Percentiles rank a stretch among this genome's conserved stretches.
These are phyloP conservation scores for Oostethus manadensis DNA, from an alignment of 2,113 vertebrate species.

Conservation along the genomic window DNA sequence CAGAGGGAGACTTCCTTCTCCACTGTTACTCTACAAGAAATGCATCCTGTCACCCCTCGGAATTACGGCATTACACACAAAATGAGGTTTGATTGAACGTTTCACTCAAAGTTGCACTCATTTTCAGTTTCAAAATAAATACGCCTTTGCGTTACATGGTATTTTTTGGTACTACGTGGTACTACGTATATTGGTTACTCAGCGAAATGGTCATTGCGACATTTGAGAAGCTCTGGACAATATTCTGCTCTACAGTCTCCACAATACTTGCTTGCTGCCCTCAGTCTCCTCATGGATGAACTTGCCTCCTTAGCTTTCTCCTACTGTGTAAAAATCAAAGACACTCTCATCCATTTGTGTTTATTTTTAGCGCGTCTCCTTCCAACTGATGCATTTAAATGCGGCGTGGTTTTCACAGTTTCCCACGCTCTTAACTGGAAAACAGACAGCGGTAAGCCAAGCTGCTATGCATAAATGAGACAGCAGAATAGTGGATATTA, in stretches of 20 bases:
- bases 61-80: constrained; percentile 12
- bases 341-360: background rate
- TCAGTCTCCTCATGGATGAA: too few species aligned
- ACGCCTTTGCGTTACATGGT: too few species aligned
- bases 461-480: background rate
- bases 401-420: background rate
- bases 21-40: constrained; percentile 52
- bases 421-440: background rate
- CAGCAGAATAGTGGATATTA: background rate
- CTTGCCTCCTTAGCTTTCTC: too few species aligned
- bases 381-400: background rate
- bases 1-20: constrained; percentile 47
- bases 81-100: background rate
- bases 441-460: background rate
- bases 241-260: too few species aligned
- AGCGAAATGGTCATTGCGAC: too few species aligned
- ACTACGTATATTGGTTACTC: too few species aligned
- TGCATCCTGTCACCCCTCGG: constrained; percentile 9
- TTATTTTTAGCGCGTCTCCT: background rate
- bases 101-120: background rate
- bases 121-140: too few species aligned
- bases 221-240: too few species aligned
- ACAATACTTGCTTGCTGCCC: too few species aligned
- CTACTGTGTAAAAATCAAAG: too few species aligned
- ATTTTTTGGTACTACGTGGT: too few species aligned